Evolutionary conservation across 2,113 vertebrate species (phyloP).

Genomic region (Plectropomus leopardus): DNA sequence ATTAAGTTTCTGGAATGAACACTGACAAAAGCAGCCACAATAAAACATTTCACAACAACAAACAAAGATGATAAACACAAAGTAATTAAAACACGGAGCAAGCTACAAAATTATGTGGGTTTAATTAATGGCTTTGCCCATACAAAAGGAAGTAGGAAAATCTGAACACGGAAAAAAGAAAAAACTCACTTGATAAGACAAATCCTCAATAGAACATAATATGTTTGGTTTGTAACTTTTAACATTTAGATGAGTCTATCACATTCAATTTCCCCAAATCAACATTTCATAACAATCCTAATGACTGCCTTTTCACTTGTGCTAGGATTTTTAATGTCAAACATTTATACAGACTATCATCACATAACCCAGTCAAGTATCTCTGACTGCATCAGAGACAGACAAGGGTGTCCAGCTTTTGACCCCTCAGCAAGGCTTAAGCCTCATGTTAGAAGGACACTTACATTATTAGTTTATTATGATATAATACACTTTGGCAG

Average conservation of each 20-base stretch:
- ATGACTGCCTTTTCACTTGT: background rate
- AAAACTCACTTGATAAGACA: background rate
- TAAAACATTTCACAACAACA: conserved; percentile 5
- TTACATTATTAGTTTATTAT: background rate
- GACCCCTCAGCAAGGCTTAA: background rate
- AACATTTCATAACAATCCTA: background rate
- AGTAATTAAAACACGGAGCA: conserved; percentile 10
- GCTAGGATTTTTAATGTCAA: background rate
- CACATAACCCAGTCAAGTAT: background rate
- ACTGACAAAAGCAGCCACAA: background rate
- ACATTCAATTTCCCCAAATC: background rate
- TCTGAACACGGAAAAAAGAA: background rate
- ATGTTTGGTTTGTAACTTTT: background rate
- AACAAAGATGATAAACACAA: conserved; percentile 20
- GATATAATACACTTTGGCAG: background rate
- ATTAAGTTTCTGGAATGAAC: conserved; percentile 4
- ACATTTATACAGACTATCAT: background rate
- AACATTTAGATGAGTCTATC: background rate
- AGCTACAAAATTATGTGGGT: background rate
- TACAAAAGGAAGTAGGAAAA: background rate
- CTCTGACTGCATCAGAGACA: background rate
- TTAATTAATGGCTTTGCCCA: background rate
- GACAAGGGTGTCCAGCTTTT: background rate
- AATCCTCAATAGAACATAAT: background rate
- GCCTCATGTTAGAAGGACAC: background rate